Conservation (phyloP, 2,113 vertebrate genomes). For the Monopterus albus region DNA sequence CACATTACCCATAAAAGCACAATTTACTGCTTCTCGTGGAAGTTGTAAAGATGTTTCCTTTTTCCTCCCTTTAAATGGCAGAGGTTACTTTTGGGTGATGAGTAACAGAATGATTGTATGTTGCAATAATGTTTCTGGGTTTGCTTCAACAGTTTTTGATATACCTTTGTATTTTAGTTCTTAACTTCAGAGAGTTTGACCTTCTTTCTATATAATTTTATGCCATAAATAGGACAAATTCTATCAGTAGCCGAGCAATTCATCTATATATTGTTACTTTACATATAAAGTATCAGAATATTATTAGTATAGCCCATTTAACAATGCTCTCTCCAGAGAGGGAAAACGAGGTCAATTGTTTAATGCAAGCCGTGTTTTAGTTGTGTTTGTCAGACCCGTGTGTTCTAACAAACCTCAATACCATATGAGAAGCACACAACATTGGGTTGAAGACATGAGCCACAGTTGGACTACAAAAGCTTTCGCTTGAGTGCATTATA, state of each 20-base stretch:
- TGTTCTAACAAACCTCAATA: conserved; percentile 47
- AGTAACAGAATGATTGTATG: conserved; percentile 17
- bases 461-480: conserved; percentile 34
- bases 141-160: conserved; percentile 3
- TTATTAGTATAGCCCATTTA: conserved; percentile 74
- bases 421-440: conserved; percentile 30
- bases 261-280: conserved; percentile 41
- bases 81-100: conserved; percentile 57
- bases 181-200: conserved; percentile 45
- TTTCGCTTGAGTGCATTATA: conserved; percentile 22
- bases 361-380: conserved; percentile 57
- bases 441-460: conserved; percentile 7
- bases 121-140: conserved; percentile 11
- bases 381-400: conserved; percentile 62
- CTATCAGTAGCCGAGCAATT: conserved; percentile 33
- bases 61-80: conserved; percentile 41
- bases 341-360: conserved; percentile 71
- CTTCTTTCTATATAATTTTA: conserved; percentile 43
- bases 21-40: conserved; percentile 75
- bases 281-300: conserved; percentile 59
- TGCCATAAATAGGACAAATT: conserved; percentile 60
- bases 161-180: conserved; percentile 27
- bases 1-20: conserved; percentile 81
- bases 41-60: conserved; percentile 73
- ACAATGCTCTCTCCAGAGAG: conserved; percentile 67